Evolutionary conservation across 2,113 vertebrate genomes (phyloP).

Genomic region (Mastomys coucha): DNA sequence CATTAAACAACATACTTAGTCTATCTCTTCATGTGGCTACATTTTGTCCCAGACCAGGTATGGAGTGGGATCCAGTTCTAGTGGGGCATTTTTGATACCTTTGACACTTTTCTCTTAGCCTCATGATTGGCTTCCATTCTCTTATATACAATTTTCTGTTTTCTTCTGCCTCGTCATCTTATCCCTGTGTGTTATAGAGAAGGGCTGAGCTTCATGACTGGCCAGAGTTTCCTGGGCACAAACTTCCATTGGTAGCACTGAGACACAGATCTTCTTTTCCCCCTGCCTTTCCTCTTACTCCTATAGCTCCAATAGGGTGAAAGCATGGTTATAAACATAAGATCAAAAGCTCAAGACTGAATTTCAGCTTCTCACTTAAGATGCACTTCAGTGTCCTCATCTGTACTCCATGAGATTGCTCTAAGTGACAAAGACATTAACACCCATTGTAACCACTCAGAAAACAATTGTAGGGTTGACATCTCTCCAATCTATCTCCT

Average conservation of each 20-base stretch:
- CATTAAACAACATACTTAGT: not conserved
- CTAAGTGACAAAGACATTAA: not conserved
- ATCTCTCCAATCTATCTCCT: not conserved
- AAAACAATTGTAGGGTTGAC: not conserved
- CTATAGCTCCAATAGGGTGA: no score
- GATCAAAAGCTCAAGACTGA: no score
- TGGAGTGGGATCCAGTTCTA: not conserved
- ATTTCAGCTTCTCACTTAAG: not conserved
- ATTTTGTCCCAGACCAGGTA: not conserved
- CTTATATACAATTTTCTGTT: not conserved
- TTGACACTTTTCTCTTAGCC: not conserved
- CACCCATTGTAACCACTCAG: not conserved
- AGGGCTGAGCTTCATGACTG: not conserved
- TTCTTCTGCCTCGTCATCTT: not conserved
- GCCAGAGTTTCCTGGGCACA: not conserved
- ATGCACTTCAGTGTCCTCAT: not conserved
- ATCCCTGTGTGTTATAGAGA: not conserved
- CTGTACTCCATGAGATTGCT: not conserved
- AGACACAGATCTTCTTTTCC: not conserved
- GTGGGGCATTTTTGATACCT: not conserved
- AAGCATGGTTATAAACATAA: not conserved
- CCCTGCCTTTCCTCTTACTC: not conserved
- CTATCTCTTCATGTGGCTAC: not conserved
- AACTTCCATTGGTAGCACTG: rapidly evolving
- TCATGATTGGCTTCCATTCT: not conserved